Base-by-base conservation (phyloP, 1,140 invertebrate genomes). In the Lasaia peninsularis region DNA sequence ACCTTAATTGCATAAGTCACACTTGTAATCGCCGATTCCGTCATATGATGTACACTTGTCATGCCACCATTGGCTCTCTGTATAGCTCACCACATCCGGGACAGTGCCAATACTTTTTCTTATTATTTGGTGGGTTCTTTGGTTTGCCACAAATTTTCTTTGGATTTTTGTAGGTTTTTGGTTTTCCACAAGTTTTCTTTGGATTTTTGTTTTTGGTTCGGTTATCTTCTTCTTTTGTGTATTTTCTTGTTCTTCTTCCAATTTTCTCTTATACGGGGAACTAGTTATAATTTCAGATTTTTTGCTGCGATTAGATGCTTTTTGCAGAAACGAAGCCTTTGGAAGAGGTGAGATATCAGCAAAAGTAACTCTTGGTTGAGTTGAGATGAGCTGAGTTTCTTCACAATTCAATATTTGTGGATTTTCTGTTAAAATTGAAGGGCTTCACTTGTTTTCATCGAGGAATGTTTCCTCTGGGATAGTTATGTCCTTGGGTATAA, bases 261-360 rank as follows among this genome's bases (percentile, higher is more conserved):
- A 8, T 53, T 53, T 34, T 33, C 1, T 35, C n/a, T 35, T 53
- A 34, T 35, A 35, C 18, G 32, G 52, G 35, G 52, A 53, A 34
- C 52, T 34, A 0, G 28, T 35, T 4, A 53, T 53, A 12, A 53
- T 34, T 35, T 53, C 16, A 16, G 52, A 53, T n/a, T 11, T 35
- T 35, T 53, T 53, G 34, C 3, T 32, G 28, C 31, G 2, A 33
- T 34, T 8, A 10, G 33, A 53, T 18, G 32, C 8, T 8, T 33
- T 33, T 33, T 14, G n/a, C 6, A 1, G 9, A 53, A 53, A 24
- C 18, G 4, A 34, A 16, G 52, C 12, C 16, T 53, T 53, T 53
- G 52, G 52, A 0, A 53, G 10, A 0, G 52, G 32, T 10, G 52
- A 53, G 35, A 35, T 53, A 8, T 53, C 33, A 12, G 12, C 12